Evolutionary conservation across 2,113 vertebrate species (phyloP).

Genomic region (Corythoichthys intestinalis): DNA sequence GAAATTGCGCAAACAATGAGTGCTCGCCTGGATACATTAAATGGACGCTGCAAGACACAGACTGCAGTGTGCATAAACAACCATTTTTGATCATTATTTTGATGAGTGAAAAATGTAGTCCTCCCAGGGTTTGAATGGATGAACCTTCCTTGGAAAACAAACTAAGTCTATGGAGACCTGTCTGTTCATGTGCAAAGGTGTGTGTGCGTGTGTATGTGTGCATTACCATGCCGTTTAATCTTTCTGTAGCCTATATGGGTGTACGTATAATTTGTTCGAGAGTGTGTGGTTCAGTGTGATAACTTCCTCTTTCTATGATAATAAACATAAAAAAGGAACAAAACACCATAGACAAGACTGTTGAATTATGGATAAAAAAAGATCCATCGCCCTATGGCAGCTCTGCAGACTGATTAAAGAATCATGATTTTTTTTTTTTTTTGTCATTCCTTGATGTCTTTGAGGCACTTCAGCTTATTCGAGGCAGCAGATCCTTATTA

Average conservation of each 20-base stretch:
- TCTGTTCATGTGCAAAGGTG: slow-evolving; percentile 1
- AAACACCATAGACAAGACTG: slow-evolving; percentile 41
- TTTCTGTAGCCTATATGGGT: neutral
- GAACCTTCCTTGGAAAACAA: slow-evolving; percentile 49
- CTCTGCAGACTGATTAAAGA: slow-evolving; percentile 30
- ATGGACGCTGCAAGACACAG: slow-evolving; percentile 20
- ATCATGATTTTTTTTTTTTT: neutral
- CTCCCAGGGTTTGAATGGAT: slow-evolving; percentile 38
- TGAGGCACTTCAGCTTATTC: neutral
- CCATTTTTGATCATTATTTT: slow-evolving; percentile 28
- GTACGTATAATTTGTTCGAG: neutral
- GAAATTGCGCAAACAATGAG: slow-evolving; percentile 33
- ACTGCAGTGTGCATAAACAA: neutral
- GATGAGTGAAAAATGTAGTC: slow-evolving; percentile 23
- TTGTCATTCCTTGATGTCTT: neutral
- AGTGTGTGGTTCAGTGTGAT: neutral
- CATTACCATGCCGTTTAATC: neutral
- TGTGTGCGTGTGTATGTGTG: neutral
- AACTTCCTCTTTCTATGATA: slow-evolving; percentile 17
- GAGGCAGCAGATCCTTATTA: neutral
- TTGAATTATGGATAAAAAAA: slow-evolving; percentile 46
- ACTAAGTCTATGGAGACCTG: slow-evolving; percentile 48
- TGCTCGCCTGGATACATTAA: slow-evolving; percentile 23
- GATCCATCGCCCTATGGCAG: slow-evolving; percentile 20
- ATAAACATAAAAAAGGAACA: slow-evolving; percentile 9